Percentiles rank a stretch among this genome's conserved stretches.
Conservation (phyloP, 2,888 invertebrate species). For the Neoscelio sp. region DNA sequence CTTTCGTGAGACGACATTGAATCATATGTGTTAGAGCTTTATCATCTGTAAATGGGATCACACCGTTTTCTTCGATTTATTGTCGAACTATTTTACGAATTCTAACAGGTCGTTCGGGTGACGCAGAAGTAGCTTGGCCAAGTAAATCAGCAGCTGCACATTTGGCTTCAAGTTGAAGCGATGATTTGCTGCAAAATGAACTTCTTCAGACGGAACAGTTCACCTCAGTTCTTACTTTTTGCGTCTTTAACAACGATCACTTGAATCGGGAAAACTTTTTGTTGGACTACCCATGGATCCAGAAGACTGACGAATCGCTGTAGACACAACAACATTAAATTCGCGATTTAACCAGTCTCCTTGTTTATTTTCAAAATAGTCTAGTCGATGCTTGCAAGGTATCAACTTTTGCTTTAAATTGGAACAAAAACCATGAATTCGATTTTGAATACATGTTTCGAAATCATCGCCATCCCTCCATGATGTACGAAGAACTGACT, state of each 20-base stretch:
- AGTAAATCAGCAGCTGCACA: no score
- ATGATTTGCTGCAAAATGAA: no score
- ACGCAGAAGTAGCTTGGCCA: background rate
- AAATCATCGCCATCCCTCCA: background rate
- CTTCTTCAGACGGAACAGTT: no score
- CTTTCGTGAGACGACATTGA: background rate
- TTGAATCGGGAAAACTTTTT: constrained; percentile 1
- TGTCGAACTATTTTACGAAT: background rate
- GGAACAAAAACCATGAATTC: background rate
- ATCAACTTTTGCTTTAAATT: background rate
- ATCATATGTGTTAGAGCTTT: constrained; percentile 21
- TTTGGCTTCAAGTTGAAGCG: no score
- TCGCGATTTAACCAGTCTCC: background rate
- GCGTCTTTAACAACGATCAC: no score
- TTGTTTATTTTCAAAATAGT: background rate
- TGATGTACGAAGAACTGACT: no score
- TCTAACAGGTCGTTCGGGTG: background rate
- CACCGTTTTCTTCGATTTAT: background rate
- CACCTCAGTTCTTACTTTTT: no score
- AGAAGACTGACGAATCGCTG: background rate
- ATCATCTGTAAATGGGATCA: constrained; percentile 14
- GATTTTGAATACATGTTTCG: background rate
- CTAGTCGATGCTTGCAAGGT: background rate
- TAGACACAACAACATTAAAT: constrained; percentile 1
- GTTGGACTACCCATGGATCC: background rate